Evolutionary conservation across 2,888 invertebrate genomes (phyloP), one percentile per base, ranked within the genome.

Genomic region (Augochlorella aurata): DNA sequence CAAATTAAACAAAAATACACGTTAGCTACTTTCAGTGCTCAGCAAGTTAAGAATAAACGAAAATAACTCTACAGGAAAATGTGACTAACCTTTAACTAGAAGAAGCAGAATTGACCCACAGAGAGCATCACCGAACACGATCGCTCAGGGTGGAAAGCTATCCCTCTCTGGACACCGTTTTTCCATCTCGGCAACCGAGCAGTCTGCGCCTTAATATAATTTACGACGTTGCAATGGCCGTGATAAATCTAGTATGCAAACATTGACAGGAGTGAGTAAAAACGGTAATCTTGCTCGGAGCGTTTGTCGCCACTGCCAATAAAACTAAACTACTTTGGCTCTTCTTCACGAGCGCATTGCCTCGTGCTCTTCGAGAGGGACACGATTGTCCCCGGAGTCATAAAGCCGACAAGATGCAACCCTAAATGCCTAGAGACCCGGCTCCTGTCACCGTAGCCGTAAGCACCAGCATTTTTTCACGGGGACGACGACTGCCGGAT

Each of bases 221-320:
- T 93, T 93, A 93, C 85, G 91, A 88, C 89, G 84, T 87, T 87
- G 90, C 91, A 91, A 92, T 91, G 86, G 87, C 91, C 89, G 90
- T 92, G 92, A 92, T 92, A 92, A 93, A 93, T 91, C 90, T 90
- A 90, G 91, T 91, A 91, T 91, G 91, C 90, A 91, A 92, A 93
- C 92, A 92, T 90, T 92, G 91, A 91, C 89, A 90, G 90, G 83
- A 87, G 89, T 84, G 86, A 54, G 18, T 90, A 92, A 92, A 92
- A 93, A 91, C 90, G 89, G 89, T 88, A 78, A 82, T 89, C 44
- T 16, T 87, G 14, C 45, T 82, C 82, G 83, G 79, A 65, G 75
- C 81, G 77, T 77, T 74, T 73, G 61, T 29, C 74, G 77, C 83
- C 83, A 88, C 84, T 81, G 90, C 38, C 89, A 92, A 92, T 93